Evolutionary conservation across 2,888 invertebrate species (phyloP), one percentile per base, ranked within the genome.

Genomic region (Andrena marginata): DNA sequence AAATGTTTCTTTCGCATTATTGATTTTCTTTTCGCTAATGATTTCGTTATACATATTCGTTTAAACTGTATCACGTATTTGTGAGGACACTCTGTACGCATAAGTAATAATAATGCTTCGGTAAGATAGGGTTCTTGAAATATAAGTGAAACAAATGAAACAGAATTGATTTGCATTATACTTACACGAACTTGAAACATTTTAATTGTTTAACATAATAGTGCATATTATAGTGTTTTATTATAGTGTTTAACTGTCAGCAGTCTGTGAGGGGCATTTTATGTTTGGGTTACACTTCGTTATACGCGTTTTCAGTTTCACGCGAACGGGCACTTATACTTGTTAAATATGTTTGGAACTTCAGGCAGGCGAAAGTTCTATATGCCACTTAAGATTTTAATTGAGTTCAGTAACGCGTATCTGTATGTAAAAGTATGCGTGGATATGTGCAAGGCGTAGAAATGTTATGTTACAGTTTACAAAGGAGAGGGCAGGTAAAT

Each of bases 301-400:
- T n/a, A 23, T 42, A 7, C 31, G 7, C 23, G 56, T 13, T 74
- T 33, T 59, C 10, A 29, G 29, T 29, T 29, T 13, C 35, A 23
- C 23, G 20, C 23, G 33, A 1, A n/a, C 10, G n/a, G 59, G 35
- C 35, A 26, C n/a, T 33, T 59, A 48, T 35, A 60, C 71, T 60
- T 49, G 49, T 63, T 75, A 33, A 56, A 77, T 77, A 75, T 75
- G 64, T 77, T 26, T 35, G 77, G 23, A 49, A 67, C 77, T 76
- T 51, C n/a, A 76, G 42, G 20, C 23, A 13, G 59, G 51, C 31
- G 60, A 60, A 78, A 49, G 77, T 77, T 67, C 60, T 67, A 35
- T 60, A 13, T 64, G 59, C 67, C 65, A 29, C 77, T 77, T 51
- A 62, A 67, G 77, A 6, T 13, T 5, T 13, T 77, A 76, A 78